These are phyloP conservation scores for Capitulum mitella DNA, from an alignment of 2,888 invertebrate species.

Conservation along the genomic window DNA sequence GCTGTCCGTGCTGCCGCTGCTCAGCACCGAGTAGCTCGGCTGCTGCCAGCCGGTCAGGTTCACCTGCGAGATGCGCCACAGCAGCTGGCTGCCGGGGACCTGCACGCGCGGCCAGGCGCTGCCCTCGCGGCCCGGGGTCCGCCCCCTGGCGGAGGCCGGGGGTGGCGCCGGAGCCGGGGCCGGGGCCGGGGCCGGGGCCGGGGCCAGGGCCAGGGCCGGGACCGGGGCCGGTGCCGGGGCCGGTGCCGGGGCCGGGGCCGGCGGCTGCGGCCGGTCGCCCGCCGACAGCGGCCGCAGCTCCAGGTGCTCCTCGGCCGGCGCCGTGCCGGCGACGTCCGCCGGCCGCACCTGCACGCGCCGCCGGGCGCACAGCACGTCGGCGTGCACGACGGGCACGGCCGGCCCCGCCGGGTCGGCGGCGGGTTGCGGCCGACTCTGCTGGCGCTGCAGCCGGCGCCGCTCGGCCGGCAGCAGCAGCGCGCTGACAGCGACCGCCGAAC, in stretches of 20 bases:
- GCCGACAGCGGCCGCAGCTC: conserved; percentile 33
- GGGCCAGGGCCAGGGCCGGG: too few relatives aligned
- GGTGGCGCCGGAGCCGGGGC: too few relatives aligned
- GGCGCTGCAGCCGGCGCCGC: conserved; percentile 45
- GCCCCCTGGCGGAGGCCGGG: conserved; percentile 35
- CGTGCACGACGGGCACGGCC: conserved; percentile 50
- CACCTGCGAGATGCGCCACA: conserved; percentile 55
- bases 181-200: too few relatives aligned
- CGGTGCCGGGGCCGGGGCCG: too few relatives aligned
- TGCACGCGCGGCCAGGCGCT: conserved; percentile 44
- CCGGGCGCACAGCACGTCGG: conserved; percentile 39
- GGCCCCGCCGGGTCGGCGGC: conserved; percentile 52
- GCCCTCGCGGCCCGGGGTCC: conserved; percentile 39
- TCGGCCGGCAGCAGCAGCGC: conserved; percentile 63
- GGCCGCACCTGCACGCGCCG: conserved; percentile 38
- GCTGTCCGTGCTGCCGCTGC: conserved; percentile 60
- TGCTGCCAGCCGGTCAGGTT: conserved; percentile 58
- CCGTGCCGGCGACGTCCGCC: too few relatives aligned
- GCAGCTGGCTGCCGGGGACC: conserved; percentile 41
- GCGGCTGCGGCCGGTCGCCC: conserved; percentile 31
- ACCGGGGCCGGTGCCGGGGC: too few relatives aligned
- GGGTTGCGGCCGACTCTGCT: conserved; percentile 58
- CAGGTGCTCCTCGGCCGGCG: neutral
- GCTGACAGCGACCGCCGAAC: conserved; percentile 43
- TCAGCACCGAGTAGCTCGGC: conserved; percentile 63